A percentile compares a stretch with the other conserved stretches of the same genome.
phyloP scores from a whole-genome alignment of 2,797 vertebrate species.

The Semotilus atromaculatus region DNA sequence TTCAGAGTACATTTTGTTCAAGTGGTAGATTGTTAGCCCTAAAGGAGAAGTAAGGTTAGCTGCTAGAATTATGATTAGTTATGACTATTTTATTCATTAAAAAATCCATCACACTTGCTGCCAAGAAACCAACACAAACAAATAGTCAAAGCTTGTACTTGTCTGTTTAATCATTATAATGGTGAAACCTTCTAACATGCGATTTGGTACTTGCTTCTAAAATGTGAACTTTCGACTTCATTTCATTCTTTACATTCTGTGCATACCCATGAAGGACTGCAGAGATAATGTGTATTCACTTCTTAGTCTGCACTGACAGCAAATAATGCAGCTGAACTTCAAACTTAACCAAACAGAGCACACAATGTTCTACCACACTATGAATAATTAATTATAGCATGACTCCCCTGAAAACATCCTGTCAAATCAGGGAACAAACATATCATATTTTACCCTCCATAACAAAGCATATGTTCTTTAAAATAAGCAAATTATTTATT shows the following conservation, averaged over 20 bases:
- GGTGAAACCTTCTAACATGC: background rate
- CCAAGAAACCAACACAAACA: no score
- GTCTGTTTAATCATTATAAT: no score
- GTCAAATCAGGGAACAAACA: slow-evolving; percentile 6
- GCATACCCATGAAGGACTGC: background rate
- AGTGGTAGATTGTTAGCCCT: no score
- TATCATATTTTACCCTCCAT: slow-evolving; percentile 11
- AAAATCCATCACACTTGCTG: no score
- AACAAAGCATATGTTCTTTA: slow-evolving; percentile 4
- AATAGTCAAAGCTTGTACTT: no score
- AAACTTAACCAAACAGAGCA: slow-evolving; percentile 8
- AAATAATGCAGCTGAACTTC: slow-evolving; percentile 39
- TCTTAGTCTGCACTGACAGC: slow-evolving; percentile 23
- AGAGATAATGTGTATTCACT: slow-evolving; percentile 2
- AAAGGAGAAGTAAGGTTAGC: no score
- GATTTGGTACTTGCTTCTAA: background rate
- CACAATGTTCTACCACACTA: slow-evolving; percentile 19
- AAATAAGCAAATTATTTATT: slow-evolving; percentile 5
- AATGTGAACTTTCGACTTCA: slow-evolving; percentile 16
- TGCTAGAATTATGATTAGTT: no score
- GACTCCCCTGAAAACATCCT: slow-evolving; percentile 28
- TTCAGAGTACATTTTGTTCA: no score
- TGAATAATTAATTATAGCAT: slow-evolving; percentile 34
- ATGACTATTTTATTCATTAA: no score
- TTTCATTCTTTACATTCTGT: background rate